Evolutionary conservation across 2,888 invertebrate species (phyloP).

Genomic region (Osedax fenrisi): DNA sequence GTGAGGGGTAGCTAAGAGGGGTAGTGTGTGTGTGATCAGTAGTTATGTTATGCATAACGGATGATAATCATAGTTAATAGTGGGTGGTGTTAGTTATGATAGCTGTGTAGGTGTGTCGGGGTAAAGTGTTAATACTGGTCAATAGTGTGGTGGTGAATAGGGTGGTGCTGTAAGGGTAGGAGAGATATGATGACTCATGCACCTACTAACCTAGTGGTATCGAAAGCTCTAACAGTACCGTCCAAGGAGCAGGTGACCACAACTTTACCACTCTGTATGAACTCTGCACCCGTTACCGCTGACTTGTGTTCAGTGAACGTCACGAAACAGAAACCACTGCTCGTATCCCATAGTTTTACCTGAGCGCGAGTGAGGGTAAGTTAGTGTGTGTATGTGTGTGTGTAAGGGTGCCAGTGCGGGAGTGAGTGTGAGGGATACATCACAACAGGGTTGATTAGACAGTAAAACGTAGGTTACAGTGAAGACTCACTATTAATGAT

Average conservation of each 20-base stretch:
- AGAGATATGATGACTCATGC: neutral
- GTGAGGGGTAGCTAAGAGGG: too few relatives aligned
- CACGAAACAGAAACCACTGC: constrained; percentile 80
- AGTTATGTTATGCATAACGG: too few relatives aligned
- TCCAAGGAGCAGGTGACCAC: constrained; percentile 85
- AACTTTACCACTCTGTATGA: constrained; percentile 74
- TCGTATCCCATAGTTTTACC: constrained; percentile 83
- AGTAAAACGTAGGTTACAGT: too few relatives aligned
- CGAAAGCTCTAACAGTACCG: constrained; percentile 89
- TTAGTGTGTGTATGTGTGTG: neutral
- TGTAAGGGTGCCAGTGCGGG: too few relatives aligned
- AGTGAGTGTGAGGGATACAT: too few relatives aligned
- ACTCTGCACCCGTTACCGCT: constrained; percentile 68
- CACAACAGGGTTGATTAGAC: too few relatives aligned
- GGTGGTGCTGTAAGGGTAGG: neutral
- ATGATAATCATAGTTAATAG: too few relatives aligned
- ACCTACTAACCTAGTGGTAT: constrained; percentile 70
- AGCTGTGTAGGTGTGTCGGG: too few relatives aligned
- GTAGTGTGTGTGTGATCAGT: too few relatives aligned
- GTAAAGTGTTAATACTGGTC: constrained; percentile 89
- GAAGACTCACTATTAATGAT: too few relatives aligned
- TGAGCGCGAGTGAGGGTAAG: constrained; percentile 37
- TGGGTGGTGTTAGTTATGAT: too few relatives aligned
- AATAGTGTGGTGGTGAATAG: too few relatives aligned
- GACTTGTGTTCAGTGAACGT: constrained; percentile 85